These are phyloP conservation scores for Dasypogon diadema DNA, from an alignment of 2,888 invertebrate species.

Conservation along the genomic window DNA sequence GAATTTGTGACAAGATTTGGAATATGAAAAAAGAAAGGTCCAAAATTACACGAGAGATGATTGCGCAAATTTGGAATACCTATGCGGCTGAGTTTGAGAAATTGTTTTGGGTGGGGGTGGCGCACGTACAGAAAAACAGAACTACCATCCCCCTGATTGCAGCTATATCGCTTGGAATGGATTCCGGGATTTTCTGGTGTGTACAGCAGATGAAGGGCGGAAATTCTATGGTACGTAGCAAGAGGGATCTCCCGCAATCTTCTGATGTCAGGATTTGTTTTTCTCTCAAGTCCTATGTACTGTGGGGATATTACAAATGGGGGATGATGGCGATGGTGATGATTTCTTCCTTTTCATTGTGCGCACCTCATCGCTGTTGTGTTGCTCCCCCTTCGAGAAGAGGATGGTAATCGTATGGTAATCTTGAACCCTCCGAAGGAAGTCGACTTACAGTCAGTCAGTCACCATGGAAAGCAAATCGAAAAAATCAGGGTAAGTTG, in stretches of 20 bases:
- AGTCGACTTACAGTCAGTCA: background rate
- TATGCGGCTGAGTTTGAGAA: conserved; percentile 4
- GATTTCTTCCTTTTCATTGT: conserved; percentile 54
- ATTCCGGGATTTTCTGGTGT: background rate
- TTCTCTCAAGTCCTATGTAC: conserved; percentile 4
- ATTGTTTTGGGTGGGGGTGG: background rate
- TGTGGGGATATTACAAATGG: conserved; percentile 24
- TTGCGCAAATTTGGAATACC: conserved; percentile 41
- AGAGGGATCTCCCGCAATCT: conserved; percentile 31
- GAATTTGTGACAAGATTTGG: conserved; percentile 33
- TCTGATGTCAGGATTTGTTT: conserved; percentile 46
- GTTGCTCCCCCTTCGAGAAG: conserved; percentile 12
- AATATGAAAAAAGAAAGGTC: background rate
- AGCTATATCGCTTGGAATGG: conserved; percentile 21
- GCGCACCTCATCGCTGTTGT: conserved; percentile 14
- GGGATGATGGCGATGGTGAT: conserved; percentile 48
- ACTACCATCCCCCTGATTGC: conserved; percentile 9
- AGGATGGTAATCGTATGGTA: conserved; percentile 17
- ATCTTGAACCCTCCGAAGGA: conserved; percentile 29
- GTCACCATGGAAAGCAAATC: conserved; percentile 41
- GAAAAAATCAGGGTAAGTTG: conserved; percentile 5
- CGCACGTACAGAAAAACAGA: conserved; percentile 6
- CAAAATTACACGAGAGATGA: conserved; percentile 20
- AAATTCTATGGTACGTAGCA: conserved; percentile 16
- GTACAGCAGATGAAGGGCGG: conserved; percentile 1